Evolutionary conservation across 2,797 vertebrate genomes (phyloP), one percentile per base, ranked within the genome.

Genomic region (Acestrorhynchus altus): DNA sequence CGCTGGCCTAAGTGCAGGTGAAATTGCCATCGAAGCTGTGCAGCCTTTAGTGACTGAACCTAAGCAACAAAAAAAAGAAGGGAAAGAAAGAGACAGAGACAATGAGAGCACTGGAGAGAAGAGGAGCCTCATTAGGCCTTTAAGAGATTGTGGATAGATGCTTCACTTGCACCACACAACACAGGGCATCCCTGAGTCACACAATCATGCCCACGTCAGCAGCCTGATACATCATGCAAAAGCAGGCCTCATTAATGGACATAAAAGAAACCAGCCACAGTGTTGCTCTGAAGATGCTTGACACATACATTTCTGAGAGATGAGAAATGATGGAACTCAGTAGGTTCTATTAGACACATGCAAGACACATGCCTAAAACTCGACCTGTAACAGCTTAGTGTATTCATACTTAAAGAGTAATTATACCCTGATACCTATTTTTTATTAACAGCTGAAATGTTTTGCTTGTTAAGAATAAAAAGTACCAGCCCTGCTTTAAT

Each of bases 121-220:
- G 78, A 64, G 75, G 66, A 73, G 67, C 51, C 20, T 84, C 82
- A 88, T 84, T 83, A 77, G 74, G 64, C 56, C 70, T 78, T 56
- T 35, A 70, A 42, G 40, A 56, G 60, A 57, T 44, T 85, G 28
- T 69, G 69, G 49, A 15, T 54, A 77, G 69, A 72, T 85, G 83
- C 84, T 88, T 90, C 75, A 84, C 79, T 87, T 87, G 81, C 83
- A 80, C 66, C 26, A 35, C 57, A 51, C 51, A 72, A 63, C 60
- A 12, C 22, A 12, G 74, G 11, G 71, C 76, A 78, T 81, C 31
- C 39, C 64, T 22, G 49, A 63, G 4, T 4, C 63, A 66, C 49
- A 78, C 31, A 60, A 8, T 51, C 35, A 10, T 47, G 68, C 22
- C 68, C 13, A 5, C 66, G 54, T 81, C 74, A 72, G 61, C 42